phyloP scores from a whole-genome alignment of 2,113 vertebrate species.

The Corydoras sp. region DNA sequence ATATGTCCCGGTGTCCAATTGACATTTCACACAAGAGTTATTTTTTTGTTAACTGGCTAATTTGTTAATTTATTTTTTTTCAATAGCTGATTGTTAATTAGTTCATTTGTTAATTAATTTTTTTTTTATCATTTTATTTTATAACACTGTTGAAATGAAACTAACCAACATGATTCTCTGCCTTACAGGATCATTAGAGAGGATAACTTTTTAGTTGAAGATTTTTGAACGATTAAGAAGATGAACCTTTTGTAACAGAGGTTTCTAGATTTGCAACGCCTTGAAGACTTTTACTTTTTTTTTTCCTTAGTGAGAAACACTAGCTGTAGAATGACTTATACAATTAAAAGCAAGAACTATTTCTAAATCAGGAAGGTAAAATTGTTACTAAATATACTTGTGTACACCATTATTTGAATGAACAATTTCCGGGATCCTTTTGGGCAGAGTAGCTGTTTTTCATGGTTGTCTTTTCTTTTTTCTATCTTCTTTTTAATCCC shows the following conservation, averaged over 20 bases:
- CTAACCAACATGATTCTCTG: background rate
- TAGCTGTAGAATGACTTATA: conserved; percentile 95
- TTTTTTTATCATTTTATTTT: no score
- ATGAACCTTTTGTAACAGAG: conserved; percentile 82
- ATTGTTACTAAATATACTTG: conserved; percentile 86
- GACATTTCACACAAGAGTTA: no score
- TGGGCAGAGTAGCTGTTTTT: conserved; percentile 62
- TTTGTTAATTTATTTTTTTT: no score
- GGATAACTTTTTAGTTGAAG: conserved; percentile 55
- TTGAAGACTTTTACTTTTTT: conserved; percentile 82
- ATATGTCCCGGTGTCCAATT: no score
- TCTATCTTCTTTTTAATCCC: conserved; percentile 70
- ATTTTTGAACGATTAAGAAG: conserved; percentile 74
- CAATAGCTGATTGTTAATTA: no score
- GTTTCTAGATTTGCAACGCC: conserved; percentile 92
- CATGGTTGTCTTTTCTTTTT: conserved; percentile 50
- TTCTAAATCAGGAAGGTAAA: conserved; percentile 83
- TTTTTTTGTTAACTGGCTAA: no score
- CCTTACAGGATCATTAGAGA: conserved; percentile 88
- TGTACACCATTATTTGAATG: conserved; percentile 77
- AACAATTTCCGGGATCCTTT: conserved; percentile 71
- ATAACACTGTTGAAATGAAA: background rate
- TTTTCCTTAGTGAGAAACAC: conserved; percentile 94
- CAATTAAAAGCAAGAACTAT: conserved; percentile 71
- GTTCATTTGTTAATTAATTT: no score